These are phyloP conservation scores for Ictalurus punctatus DNA, from an alignment of 2,113 vertebrate species.

Conservation along the genomic window DNA sequence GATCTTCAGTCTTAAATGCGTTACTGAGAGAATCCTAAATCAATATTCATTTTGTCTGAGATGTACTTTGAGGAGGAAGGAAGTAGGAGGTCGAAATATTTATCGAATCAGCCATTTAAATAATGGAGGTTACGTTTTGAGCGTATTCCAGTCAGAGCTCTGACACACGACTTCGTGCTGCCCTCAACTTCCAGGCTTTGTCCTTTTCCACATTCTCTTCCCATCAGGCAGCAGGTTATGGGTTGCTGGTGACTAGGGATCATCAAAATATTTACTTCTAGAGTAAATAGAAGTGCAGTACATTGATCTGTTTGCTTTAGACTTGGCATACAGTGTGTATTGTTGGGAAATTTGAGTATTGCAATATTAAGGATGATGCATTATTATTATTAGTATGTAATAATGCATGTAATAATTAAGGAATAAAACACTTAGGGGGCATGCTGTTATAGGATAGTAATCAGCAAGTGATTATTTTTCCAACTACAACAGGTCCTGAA, in stretches of 20 bases:
- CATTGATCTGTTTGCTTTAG: background rate
- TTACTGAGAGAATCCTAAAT: slow-evolving; percentile 5
- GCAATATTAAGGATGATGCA: background rate
- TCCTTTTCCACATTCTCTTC: slow-evolving; percentile 21
- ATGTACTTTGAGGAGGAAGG: slow-evolving; percentile 12
- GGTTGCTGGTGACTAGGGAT: slow-evolving; percentile 6
- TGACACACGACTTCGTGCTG: slow-evolving; percentile 28
- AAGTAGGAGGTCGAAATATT: slow-evolving; percentile 23
- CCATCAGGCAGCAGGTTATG: slow-evolving; percentile 19
- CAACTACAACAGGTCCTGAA: background rate
- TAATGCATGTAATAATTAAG: background rate
- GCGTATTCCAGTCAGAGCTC: slow-evolving; percentile 20
- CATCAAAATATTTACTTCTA: slow-evolving; percentile 12
- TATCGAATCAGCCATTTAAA: slow-evolving; percentile 13
- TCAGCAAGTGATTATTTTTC: background rate
- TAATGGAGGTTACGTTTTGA: slow-evolving; percentile 2
- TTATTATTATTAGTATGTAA: background rate
- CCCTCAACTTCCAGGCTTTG: slow-evolving; percentile 47
- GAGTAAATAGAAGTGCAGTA: background rate
- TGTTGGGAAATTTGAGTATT: background rate
- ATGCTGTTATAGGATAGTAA: background rate
- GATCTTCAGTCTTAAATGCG: background rate
- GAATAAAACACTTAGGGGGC: background rate
- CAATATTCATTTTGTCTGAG: background rate
- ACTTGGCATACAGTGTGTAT: background rate